Base-by-base conservation (phyloP, 1,140 invertebrate species). In the Musca domestica region DNA sequence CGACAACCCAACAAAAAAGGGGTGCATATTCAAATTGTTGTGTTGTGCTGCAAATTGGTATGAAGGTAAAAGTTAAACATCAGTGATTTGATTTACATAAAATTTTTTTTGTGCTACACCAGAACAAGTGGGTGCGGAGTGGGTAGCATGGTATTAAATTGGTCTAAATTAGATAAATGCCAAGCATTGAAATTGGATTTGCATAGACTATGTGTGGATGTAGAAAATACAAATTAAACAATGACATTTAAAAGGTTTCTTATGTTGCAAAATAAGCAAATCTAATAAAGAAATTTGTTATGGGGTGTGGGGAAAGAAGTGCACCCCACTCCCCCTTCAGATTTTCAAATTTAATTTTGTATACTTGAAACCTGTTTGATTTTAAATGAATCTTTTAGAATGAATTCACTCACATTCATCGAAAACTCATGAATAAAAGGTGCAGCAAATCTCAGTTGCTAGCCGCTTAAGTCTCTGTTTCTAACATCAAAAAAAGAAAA, bases 81-180 rank as follows among this genome's bases (percentile, higher is more conserved):
- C 56, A 34, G 30, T 19, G 56, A 61, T 61, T 61, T 61, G 56
- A 61, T 61, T 61, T 61, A 34, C 56, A 61, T 61, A 61, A 52
- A 61, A 61, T 61, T 23, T 58, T n/a, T n/a, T n/a, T n/a, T n/a
- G n/a, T n/a, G n/a, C n/a, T n/a, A n/a, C 30, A 34, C 27, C 34
- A 61, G 17, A 58, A 58, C 23, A 54, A 25, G 20, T 23, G 10
- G n/a, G n/a, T 27, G 27, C 20, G 48, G 6, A 49, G 23, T 54
- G 22, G 7, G 19, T 5, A 9, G 10, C 34, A n/a, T 41, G 5
- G 6, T 41, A 30, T 12, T 12, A 54, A 54, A 25, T 23, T 23
- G 52, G 20, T 20, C 34, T 41, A 54, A 54, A 23, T 54, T 54
- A 54, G 20, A 54, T 54, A 54, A 54, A 54, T 20, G 51, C 19